Base-by-base conservation (phyloP, 2,797 vertebrate species). In the Microctenopoma stevenorrisi region DNA sequence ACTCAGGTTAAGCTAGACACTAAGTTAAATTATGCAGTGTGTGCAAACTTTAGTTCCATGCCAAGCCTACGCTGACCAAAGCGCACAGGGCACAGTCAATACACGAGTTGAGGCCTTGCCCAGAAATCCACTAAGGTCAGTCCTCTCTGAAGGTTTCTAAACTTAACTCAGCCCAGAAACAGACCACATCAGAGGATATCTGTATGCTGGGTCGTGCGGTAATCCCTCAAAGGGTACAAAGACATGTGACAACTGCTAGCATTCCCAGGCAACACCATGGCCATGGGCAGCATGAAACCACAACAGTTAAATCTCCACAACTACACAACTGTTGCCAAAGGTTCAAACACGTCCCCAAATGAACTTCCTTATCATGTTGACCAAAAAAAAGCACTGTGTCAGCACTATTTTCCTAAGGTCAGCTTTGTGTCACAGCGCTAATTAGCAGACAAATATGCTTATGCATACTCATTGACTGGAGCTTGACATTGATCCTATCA, bases 101-200 rank as follows among this genome's bases (percentile, higher is more conserved):
- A 49, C 71, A 68, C 56, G 73, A 66, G 61, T 60, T 51, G 53
- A 81, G 76, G 62, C 54, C 75, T 88, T 83, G 10, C 72, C 85
- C 87, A 81, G 69, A 88, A 90, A 90, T 76, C 78, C 76, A 77
- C 83, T 80, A 78, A 76, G 84, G 84, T 84, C 82, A 75, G 59
- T 74, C 69, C 68, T 83, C 86, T 88, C 78, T 79, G 71, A 72
- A 89, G 86, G 81, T 82, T 79, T 81, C 91, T 92, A 92, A 91
- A 90, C 83, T 88, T 92, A 92, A 90, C 80, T 89, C 86, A 85
- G 74, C 84, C 88, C 84, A 88, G 79, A 92, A 91, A 88, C 56
- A 54, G 78, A 82, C 54, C 74, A 82, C 74, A 86, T 88, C 88
- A 86, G 82, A 78, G 79, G 69, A 79, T 54, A 61, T 77, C 64